A percentile compares a stretch with the other conserved stretches of the same genome.
These are phyloP conservation scores for Cryptus viduatorius DNA, from an alignment of 2,888 invertebrate genomes.

Conservation along the genomic window DNA sequence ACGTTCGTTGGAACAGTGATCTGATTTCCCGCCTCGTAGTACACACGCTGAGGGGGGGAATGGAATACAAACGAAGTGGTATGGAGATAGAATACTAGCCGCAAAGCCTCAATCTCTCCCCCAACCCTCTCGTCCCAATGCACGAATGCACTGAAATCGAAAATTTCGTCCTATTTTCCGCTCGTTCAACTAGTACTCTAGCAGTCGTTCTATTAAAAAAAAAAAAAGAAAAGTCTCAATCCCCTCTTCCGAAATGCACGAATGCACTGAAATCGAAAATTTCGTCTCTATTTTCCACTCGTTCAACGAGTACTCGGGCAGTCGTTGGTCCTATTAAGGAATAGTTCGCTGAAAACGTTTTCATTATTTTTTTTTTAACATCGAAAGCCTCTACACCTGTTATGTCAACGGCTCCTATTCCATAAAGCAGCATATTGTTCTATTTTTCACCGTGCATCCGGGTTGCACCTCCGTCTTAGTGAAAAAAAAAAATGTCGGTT, in stretches of 20 bases:
- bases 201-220: not conserved
- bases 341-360: constrained; percentile 16
- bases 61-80: constrained; percentile 57
- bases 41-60: constrained; percentile 43
- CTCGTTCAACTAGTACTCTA: constrained; percentile 36
- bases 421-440: no score
- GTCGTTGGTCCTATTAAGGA: constrained; percentile 12
- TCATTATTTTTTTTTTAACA: constrained; percentile 10
- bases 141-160: constrained; percentile 58
- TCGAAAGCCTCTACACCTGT: not conserved
- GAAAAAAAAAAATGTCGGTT: no score
- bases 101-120: constrained; percentile 39
- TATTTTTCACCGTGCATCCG: not conserved
- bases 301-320: constrained; percentile 26
- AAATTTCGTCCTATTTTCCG: constrained; percentile 62
- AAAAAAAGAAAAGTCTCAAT: constrained; percentile 37
- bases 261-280: constrained; percentile 60
- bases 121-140: not conserved
- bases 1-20: constrained; percentile 60
- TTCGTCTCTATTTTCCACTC: constrained; percentile 56
- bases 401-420: not conserved
- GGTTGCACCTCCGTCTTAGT: no score
- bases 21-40: constrained; percentile 61
- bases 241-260: constrained; percentile 2
- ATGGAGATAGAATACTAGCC: constrained; percentile 32